Percentiles rank a stretch among this genome's conserved stretches.
Conservation (phyloP, 2,113 vertebrate species). For the Melanerpes formicivorus region DNA sequence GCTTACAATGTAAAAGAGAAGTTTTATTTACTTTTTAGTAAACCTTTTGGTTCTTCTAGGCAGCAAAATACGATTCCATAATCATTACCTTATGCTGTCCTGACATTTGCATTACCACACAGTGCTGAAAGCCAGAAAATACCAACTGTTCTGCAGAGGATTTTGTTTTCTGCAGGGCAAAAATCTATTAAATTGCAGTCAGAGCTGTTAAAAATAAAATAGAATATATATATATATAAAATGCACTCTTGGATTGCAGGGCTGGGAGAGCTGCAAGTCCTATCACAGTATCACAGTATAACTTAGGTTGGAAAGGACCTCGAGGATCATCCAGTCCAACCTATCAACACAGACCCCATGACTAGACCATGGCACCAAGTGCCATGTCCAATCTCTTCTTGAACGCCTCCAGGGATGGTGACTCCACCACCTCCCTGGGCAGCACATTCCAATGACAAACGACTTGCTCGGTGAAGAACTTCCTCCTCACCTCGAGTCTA, state of each 20-base stretch:
- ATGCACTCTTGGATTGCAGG: background rate
- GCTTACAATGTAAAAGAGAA: background rate
- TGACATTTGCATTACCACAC: constrained; percentile 67
- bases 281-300: background rate
- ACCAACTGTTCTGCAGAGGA: constrained; percentile 65
- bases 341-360: no score
- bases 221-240: no score
- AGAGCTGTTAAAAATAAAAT: background rate
- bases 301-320: no score
- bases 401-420: no score
- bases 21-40: constrained; percentile 54
- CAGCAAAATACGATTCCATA: constrained; percentile 60
- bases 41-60: constrained; percentile 56
- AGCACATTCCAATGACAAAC: no score
- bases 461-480: no score
- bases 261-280: background rate
- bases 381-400: no score
- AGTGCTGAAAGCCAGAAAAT: constrained; percentile 65
- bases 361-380: no score
- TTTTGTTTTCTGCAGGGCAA: constrained; percentile 51
- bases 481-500: no score
- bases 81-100: constrained; percentile 65
- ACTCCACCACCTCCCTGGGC: no score
- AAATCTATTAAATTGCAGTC: constrained; percentile 43
- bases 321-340: no score